Conservation (phyloP, 2,113 vertebrate species). For the Ursus arctos region DNA sequence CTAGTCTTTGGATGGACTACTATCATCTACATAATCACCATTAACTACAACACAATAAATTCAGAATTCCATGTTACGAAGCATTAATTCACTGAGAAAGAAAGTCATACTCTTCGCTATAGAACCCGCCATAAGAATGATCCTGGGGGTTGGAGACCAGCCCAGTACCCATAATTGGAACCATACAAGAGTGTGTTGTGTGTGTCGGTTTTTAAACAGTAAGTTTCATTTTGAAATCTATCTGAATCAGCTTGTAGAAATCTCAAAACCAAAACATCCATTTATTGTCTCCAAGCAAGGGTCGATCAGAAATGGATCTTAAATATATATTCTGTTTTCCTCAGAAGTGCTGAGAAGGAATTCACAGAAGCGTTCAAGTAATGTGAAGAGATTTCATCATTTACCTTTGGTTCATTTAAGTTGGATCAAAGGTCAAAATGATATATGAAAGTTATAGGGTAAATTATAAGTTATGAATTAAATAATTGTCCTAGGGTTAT, state of each 20-base stretch:
- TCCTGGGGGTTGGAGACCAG: constrained; percentile 52
- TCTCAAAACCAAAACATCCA: constrained; percentile 58
- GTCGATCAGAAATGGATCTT: not conserved
- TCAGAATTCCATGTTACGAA: constrained; percentile 29
- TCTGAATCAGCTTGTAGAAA: constrained; percentile 64
- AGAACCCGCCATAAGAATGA: constrained; percentile 51
- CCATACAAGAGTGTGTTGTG: constrained; percentile 36
- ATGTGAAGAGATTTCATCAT: constrained; percentile 29
- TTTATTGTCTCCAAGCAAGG: not conserved
- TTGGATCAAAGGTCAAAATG: not conserved
- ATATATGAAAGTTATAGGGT: not conserved
- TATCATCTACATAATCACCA: constrained; percentile 12
- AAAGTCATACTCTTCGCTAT: constrained; percentile 45
- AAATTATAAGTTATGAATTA: not conserved
- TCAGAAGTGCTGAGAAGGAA: constrained; percentile 14
- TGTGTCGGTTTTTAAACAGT: constrained; percentile 55
- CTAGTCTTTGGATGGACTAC: not conserved
- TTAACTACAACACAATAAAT: constrained; percentile 17
- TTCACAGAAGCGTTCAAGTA: constrained; percentile 2
- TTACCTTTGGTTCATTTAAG: constrained; percentile 23
- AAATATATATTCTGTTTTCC: not conserved
- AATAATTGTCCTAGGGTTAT: not conserved
- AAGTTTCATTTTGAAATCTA: constrained; percentile 70
- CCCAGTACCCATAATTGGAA: constrained; percentile 71
- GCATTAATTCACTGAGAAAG: constrained; percentile 45